Evolutionary conservation across 2,797 vertebrate species (phyloP), one percentile per base, ranked within the genome.

Genomic region (Loris lydekkerianus): DNA sequence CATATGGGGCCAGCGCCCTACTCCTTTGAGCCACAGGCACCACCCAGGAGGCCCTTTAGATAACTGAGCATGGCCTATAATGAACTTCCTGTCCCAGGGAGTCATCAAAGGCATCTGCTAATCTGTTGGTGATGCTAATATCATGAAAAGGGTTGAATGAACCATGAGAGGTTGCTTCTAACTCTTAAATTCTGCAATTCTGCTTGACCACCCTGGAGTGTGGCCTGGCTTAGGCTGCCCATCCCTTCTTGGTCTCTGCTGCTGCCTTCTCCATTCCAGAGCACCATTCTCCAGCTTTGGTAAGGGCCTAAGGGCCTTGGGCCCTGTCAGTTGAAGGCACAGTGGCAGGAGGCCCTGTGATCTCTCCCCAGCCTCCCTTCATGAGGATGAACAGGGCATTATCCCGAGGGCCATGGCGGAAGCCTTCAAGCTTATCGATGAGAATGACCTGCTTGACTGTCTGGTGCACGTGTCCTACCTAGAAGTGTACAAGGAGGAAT

Each of bases 401-500:
- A 99, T 99, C 95, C 99, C 99, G 0, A 98, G 99, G 83, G 99
- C 99, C 86, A 99, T 99, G 98, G 99, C 99, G 0, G 99, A 99
- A 97, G 98, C 99, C 95, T 99, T 99, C 98, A 99, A 99, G 98
- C 98, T 99, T 56, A 99, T 99, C 0, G 99, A 99, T 75, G 99
- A 99, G 98, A 99, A 99, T 4, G 99, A 99, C 98, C 98, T 99
- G 76, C 98, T 99, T 0, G 99, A 99, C 98, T 99, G 99, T 92
- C 99, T 99, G 0, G 98, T 99, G 88, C 98, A 99, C 15, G 99
- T 99, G 78, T 99, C 99, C 85, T 99, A 99, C 98, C 98, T 99
- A 96, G 99, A 99, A 94, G 99, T 99, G 94, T 99, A 99, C 98
- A 99, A 99, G 98, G 99, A 99, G 97, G 99, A 99, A 94, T 99